Base-by-base conservation (phyloP, 2,797 vertebrate species). In the Microctenopoma stevenorrisi region DNA sequence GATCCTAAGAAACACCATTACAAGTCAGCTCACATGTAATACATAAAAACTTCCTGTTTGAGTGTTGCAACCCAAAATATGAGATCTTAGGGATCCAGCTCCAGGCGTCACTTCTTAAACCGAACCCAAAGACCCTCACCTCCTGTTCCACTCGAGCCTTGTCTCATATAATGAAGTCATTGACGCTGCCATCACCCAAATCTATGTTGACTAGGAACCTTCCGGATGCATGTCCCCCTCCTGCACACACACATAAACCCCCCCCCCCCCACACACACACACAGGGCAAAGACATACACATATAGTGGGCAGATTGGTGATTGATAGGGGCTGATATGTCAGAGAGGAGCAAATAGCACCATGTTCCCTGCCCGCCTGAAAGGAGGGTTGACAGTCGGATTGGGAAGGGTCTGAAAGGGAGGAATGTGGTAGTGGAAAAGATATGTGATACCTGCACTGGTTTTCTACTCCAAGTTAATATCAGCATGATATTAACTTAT, bases 271-370 rank as follows among this genome's bases (percentile, higher is more conserved):
- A 75, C 66, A 84, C 64, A 85, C 80, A 83, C 63, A 82, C 78
- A 86, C 56, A 82, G 69, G 79, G 85, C 79, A 80, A 82, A 88
- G 73, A 87, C 77, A 82, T 72, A 87, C 78, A 83, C 71, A 87
- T 91, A 91, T 87, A 86, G 83, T 87, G 84, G 86, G 84, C 65
- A 88, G 76, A 83, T 80, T 86, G 78, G 90, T 93, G 92, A 95
- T 94, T 94, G 94, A 94, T 93, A 87, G 89, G 77, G 80, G 75
- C 76, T 88, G 78, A 92, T 91, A 94, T 93, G 72, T 94, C 91
- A 91, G 82, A 61, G 68, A 64, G 82, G 75, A 76, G 86, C 84
- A 89, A 84, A 90, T 90, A 88, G 74, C 84, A 56, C 50, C 57
- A 15, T 64, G 61, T 81, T 72, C 74, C 74, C 80, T 81, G 63